Evolutionary conservation across 1,140 invertebrate species (phyloP).

Genomic region (Meloidogyne floridensis): DNA sequence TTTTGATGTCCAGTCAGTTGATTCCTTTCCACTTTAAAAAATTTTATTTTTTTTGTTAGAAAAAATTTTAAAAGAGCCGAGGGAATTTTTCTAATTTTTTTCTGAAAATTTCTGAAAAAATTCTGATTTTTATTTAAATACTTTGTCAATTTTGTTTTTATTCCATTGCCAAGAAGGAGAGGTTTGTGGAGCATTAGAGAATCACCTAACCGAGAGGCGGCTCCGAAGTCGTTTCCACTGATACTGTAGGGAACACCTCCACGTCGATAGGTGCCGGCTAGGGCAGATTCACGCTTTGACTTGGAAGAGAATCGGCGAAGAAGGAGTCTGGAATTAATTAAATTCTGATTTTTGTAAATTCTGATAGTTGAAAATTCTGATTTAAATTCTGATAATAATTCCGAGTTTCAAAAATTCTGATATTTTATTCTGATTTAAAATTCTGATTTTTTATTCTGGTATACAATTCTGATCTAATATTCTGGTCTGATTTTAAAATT

Average conservation of each 20-base stretch:
- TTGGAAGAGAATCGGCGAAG: conserved; percentile 5
- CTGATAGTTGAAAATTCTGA: too few species aligned
- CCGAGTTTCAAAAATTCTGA: too few species aligned
- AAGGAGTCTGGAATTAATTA: background rate
- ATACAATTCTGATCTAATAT: too few species aligned
- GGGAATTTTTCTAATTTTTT: background rate
- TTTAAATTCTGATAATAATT: too few species aligned
- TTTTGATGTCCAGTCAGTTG: conserved; percentile 15
- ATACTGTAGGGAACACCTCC: conserved; percentile 14
- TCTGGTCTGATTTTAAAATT: too few species aligned
- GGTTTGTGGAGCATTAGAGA: conserved; percentile 10
- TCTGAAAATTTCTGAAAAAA: background rate
- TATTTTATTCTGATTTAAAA: too few species aligned
- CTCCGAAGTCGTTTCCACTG: conserved; percentile 25
- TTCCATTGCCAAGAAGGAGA: conserved; percentile 5
- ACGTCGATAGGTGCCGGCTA: conserved; percentile 4
- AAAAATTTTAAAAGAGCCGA: background rate
- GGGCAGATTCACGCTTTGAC: background rate
- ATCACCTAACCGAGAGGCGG: conserved; percentile 22
- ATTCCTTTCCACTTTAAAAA: conserved; percentile 18
- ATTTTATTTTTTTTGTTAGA: background rate
- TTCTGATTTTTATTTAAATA: background rate
- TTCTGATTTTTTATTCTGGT: too few species aligned
- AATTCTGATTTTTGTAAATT: too few species aligned
- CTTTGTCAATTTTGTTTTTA: conserved; percentile 3